Percentiles rank a stretch among this genome's conserved stretches.
Conservation (phyloP, 2,797 vertebrate species). For the Lagorchestes hirsutus region DNA sequence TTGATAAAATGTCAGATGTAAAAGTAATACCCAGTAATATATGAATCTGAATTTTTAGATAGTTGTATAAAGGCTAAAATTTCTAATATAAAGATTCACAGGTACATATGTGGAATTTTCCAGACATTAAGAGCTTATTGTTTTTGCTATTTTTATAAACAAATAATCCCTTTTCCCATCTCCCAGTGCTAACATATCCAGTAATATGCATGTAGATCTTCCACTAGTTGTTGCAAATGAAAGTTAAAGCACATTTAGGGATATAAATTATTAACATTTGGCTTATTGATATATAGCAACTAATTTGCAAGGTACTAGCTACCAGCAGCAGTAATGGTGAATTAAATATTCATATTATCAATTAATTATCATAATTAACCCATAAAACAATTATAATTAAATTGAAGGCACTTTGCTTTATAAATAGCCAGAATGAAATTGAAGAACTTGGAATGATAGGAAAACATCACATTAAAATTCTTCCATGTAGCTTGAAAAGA, state of each 20-base stretch:
- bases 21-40: neutral
- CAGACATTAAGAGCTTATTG: neutral
- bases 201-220: constrained; percentile 54
- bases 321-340: constrained; percentile 64
- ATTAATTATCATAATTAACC: constrained; percentile 72
- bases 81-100: neutral
- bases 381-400: constrained; percentile 69
- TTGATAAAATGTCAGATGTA: neutral
- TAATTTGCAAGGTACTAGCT: constrained; percentile 67
- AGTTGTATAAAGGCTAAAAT: neutral
- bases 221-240: constrained; percentile 41
- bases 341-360: constrained; percentile 77
- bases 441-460: constrained; percentile 28
- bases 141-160: constrained; percentile 42
- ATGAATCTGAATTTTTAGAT: neutral
- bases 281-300: constrained; percentile 58
- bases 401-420: constrained; percentile 66
- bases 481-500: neutral
- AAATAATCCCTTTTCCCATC: constrained; percentile 23
- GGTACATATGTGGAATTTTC: neutral
- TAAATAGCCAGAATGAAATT: constrained; percentile 45
- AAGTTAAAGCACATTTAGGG: constrained; percentile 59
- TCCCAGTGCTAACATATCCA: constrained; percentile 49
- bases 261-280: constrained; percentile 67
- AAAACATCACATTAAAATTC: neutral